A percentile compares a stretch with the other conserved stretches of the same genome.
phyloP scores from a whole-genome alignment of 2,888 invertebrate genomes.

The Callyntrura sp. region DNA sequence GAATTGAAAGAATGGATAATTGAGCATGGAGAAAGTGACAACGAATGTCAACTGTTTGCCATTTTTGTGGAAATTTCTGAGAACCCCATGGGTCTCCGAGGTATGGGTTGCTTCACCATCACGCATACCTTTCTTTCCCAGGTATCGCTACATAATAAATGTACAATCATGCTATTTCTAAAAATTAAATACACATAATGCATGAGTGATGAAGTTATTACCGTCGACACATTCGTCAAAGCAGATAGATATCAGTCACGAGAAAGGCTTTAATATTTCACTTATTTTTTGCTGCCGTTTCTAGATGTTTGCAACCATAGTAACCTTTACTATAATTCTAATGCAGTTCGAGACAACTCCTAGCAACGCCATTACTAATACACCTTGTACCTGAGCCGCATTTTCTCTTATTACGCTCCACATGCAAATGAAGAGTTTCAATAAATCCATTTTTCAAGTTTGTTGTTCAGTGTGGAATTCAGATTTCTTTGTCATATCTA shows the following conservation, averaged over 20 bases:
- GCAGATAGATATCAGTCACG: too few species aligned
- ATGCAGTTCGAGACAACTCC: constrained; percentile 72
- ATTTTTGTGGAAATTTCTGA: constrained; percentile 68
- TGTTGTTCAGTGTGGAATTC: too few species aligned
- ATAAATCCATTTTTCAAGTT: too few species aligned
- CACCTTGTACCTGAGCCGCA: not conserved
- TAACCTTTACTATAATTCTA: constrained; percentile 64
- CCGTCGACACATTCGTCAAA: too few species aligned
- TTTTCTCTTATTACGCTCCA: too few species aligned
- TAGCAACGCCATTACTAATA: constrained; percentile 14
- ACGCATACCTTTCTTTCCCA: constrained; percentile 65
- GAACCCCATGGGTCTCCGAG: constrained; percentile 67
- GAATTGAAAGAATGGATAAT: constrained; percentile 73
- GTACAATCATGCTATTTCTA: not conserved
- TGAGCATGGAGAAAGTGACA: constrained; percentile 55
- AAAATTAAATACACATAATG: not conserved
- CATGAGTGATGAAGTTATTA: not conserved
- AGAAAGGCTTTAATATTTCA: too few species aligned
- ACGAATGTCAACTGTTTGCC: constrained; percentile 64
- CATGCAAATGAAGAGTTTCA: too few species aligned
- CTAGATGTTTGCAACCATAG: constrained; percentile 56
- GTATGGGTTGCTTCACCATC: constrained; percentile 66
- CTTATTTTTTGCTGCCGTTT: not conserved
- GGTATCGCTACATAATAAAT: constrained; percentile 4
- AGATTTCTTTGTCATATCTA: too few species aligned